Evolutionary conservation across 2,888 invertebrate genomes (phyloP).

Genomic region (Cataglyphis rosenhaueri): DNA sequence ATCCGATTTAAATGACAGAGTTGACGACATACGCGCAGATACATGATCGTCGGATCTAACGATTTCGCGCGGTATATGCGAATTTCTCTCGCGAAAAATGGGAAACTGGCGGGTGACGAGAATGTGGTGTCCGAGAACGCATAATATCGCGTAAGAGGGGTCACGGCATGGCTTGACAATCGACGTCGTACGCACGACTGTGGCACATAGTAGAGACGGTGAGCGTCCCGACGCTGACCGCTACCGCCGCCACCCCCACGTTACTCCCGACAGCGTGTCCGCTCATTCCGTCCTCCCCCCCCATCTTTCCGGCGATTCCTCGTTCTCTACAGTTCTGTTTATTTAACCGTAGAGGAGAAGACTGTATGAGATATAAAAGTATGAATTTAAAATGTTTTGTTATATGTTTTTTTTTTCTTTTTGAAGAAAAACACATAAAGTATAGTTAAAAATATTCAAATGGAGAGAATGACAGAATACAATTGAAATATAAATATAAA

Average conservation of each 20-base stretch:
- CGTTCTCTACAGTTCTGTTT: neutral
- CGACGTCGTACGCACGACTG: constrained; percentile 73
- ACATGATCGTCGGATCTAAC: neutral
- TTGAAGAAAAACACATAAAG: too few species aligned
- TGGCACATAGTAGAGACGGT: constrained; percentile 63
- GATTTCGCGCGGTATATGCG: neutral
- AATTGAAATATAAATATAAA: neutral
- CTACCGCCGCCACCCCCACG: constrained; percentile 50
- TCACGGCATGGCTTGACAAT: constrained; percentile 65
- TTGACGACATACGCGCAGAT: constrained; percentile 8
- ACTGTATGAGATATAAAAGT: neutral
- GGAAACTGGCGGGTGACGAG: neutral
- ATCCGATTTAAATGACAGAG: constrained; percentile 11
- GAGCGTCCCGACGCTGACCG: constrained; percentile 81
- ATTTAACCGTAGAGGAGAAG: constrained; percentile 1
- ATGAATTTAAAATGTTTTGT: neutral
- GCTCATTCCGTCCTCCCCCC: neutral
- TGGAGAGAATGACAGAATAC: neutral
- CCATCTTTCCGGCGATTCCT: neutral
- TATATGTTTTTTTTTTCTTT: neutral
- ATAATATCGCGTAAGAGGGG: constrained; percentile 14
- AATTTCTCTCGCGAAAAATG: neutral
- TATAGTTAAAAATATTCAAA: neutral
- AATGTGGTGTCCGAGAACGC: neutral
- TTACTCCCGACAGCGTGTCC: constrained; percentile 22